A percentile compares a stretch with the other conserved stretches of the same genome.
Evolutionary conservation across 2,797 vertebrate genomes (phyloP).

Genomic region (Sebastes diploproa): DNA sequence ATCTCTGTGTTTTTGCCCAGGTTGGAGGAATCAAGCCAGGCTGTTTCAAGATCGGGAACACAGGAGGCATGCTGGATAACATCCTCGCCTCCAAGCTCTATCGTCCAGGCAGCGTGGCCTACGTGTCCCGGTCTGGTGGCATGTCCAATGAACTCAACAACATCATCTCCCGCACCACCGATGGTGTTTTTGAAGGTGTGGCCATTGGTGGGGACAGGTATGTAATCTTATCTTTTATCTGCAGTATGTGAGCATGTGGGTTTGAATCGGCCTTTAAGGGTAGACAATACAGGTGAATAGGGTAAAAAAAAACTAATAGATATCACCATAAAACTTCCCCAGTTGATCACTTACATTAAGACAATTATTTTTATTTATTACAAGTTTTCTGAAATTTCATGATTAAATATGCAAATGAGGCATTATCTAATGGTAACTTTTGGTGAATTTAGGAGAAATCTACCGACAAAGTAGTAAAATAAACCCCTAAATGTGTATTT

Average conservation of each 20-base stretch:
- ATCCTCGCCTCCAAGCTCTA: constrained; percentile 97
- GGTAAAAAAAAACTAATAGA: too few relatives aligned
- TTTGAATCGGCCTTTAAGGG: neutral
- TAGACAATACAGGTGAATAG: rapidly evolving
- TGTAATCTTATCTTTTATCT: neutral
- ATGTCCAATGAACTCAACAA: constrained; percentile 99
- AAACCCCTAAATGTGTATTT: too few relatives aligned
- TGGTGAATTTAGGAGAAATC: too few relatives aligned
- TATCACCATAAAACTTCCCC: too few relatives aligned
- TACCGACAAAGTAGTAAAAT: too few relatives aligned
- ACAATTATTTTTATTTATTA: too few relatives aligned
- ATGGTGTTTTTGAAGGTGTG: constrained; percentile 95
- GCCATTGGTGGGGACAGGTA: constrained; percentile 98
- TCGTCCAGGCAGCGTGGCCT: constrained; percentile 95
- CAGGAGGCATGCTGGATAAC: constrained; percentile 97
- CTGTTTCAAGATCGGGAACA: constrained; percentile 98
- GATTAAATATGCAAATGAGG: too few relatives aligned
- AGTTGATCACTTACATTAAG: too few relatives aligned
- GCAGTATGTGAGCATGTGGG: neutral
- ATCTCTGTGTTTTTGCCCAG: constrained; percentile 63
- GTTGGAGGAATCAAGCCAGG: constrained; percentile 98
- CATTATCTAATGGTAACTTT: too few relatives aligned
- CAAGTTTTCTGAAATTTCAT: too few relatives aligned
- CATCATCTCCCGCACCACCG: constrained; percentile 94
- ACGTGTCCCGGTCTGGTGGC: constrained; percentile 95